These are phyloP conservation scores for Diarsia mendica DNA, from an alignment of 2,888 invertebrate genomes.

Conservation along the genomic window DNA sequence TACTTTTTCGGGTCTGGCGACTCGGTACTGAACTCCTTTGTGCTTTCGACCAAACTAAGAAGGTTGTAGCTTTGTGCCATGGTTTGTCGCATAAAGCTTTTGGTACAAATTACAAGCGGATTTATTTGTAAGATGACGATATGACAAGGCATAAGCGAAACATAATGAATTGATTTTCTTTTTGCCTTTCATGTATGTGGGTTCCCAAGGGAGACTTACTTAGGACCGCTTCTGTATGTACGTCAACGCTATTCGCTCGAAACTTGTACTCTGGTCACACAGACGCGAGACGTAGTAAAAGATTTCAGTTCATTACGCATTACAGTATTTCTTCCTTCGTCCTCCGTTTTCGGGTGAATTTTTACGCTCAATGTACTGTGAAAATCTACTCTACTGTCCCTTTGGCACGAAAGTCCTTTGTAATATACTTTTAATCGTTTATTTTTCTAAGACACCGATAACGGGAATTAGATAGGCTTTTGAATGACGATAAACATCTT, in stretches of 20 bases:
- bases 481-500: conserved; percentile 24
- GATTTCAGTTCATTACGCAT: conserved; percentile 79
- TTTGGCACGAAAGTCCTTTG: conserved; percentile 63
- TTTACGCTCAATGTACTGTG: conserved; percentile 78
- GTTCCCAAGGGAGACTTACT: conserved; percentile 59
- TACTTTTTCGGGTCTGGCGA: conserved; percentile 87
- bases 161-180: conserved; percentile 64
- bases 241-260: conserved; percentile 64
- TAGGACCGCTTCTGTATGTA: conserved; percentile 65
- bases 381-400: conserved; percentile 73
- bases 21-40: conserved; percentile 83
- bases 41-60: conserved; percentile 87
- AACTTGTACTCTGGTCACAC: conserved; percentile 66
- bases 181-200: conserved; percentile 60
- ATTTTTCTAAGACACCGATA: conserved; percentile 61
- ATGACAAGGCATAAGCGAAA: conserved; percentile 62
- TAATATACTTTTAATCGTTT: conserved; percentile 70
- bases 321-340: conserved; percentile 72
- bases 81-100: conserved; percentile 81
- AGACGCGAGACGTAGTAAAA: conserved; percentile 68
- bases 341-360: conserved; percentile 69
- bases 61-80: conserved; percentile 83
- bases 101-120: conserved; percentile 81
- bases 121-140: conserved; percentile 67
- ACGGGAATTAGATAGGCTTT: conserved; percentile 52